Evolutionary conservation across 2,888 invertebrate species (phyloP).

Genomic region (Heliothis peltigera): DNA sequence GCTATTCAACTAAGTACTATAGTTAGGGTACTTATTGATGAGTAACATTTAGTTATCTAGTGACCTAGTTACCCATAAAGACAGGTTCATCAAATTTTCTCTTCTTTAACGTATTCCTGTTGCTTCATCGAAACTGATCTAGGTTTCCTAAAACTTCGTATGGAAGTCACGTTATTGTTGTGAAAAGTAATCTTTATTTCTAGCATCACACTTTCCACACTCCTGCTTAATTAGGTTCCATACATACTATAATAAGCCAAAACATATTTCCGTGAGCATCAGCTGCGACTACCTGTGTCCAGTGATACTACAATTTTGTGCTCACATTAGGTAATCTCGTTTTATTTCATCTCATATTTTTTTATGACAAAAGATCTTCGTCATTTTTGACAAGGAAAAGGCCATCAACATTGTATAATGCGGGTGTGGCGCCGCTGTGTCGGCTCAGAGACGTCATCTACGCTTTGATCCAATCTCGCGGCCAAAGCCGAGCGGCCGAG

Average conservation of each 20-base stretch:
- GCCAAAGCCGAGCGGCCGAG: slow-evolving; percentile 66
- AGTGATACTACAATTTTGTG: slow-evolving; percentile 83
- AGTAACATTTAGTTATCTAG: too few species aligned
- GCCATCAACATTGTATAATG: slow-evolving; percentile 89
- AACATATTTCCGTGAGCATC: slow-evolving; percentile 48
- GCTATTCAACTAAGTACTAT: too few species aligned
- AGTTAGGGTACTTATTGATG: too few species aligned
- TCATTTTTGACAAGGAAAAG: slow-evolving; percentile 90
- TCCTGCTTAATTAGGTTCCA: slow-evolving; percentile 19
- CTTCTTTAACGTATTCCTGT: not conserved
- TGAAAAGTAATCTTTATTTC: slow-evolving; percentile 4
- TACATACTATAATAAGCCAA: slow-evolving; percentile 42
- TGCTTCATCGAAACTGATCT: not conserved
- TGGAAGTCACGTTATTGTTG: not conserved
- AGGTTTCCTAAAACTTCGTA: not conserved
- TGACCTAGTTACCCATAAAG: too few species aligned
- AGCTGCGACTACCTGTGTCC: slow-evolving; percentile 77
- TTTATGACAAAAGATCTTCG: slow-evolving; percentile 88
- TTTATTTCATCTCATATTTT: slow-evolving; percentile 84
- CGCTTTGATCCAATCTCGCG: slow-evolving; percentile 86
- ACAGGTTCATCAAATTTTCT: not conserved
- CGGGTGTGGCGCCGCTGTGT: slow-evolving; percentile 84
- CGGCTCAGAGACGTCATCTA: slow-evolving; percentile 81
- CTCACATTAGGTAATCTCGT: slow-evolving; percentile 85
- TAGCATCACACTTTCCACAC: slow-evolving; percentile 31